These are phyloP conservation scores for Rhagologus leucostigma DNA, from an alignment of 2,113 vertebrate genomes.

Conservation along the genomic window DNA sequence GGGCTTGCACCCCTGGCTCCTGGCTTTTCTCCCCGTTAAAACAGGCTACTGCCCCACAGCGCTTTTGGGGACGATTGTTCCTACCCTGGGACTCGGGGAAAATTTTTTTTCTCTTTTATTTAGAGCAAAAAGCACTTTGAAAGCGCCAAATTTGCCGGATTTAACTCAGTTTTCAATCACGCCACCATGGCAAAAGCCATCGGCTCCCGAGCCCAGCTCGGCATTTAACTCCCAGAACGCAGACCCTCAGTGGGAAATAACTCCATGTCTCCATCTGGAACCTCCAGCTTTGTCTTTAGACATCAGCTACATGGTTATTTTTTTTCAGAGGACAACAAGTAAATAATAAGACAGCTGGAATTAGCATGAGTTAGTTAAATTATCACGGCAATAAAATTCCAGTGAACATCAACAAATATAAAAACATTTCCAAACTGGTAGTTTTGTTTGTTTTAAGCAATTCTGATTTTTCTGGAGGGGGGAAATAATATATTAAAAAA, in stretches of 20 bases:
- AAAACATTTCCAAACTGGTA: background rate
- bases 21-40: background rate
- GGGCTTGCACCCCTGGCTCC: background rate
- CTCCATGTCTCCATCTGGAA: background rate
- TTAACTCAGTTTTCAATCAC: background rate
- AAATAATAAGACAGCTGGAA: background rate
- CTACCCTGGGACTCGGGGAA: rapidly evolving
- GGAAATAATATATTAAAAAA: background rate
- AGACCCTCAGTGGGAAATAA: background rate
- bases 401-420: background rate
- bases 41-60: background rate
- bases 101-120: background rate
- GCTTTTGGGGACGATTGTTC: background rate
- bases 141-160: background rate
- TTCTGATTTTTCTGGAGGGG: background rate
- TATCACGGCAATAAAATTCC: background rate
- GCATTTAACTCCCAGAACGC: background rate
- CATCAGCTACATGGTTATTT: background rate
- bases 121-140: background rate
- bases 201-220: background rate
- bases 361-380: background rate
- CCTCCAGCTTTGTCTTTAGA: background rate
- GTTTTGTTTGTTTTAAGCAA: background rate
- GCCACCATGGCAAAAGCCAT: background rate
- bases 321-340: background rate